Percentiles rank a stretch among this genome's conserved stretches.
phyloP scores from a whole-genome alignment of 2,797 vertebrate species.

The Eospalax fontanierii region DNA sequence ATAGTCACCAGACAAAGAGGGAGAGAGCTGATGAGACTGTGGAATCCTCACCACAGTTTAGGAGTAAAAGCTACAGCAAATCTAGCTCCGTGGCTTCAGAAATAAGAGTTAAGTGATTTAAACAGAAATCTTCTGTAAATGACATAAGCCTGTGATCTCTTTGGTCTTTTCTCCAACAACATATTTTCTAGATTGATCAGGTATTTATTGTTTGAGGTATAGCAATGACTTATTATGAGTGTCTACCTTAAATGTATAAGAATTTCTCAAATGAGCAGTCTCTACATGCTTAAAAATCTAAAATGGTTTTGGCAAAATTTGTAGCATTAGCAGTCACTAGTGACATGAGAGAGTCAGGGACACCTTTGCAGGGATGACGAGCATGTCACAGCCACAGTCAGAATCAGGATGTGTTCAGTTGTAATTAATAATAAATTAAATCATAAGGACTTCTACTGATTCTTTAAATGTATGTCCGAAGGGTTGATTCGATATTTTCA shows the following conservation, averaged over 20 bases:
- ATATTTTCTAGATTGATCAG: constrained; percentile 57
- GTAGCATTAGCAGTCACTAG: not conserved
- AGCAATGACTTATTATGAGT: constrained; percentile 31
- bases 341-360: not conserved
- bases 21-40: not conserved
- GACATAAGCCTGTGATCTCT: not conserved
- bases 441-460: constrained; percentile 12
- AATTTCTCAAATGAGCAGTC: constrained; percentile 49
- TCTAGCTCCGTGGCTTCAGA: constrained; percentile 27
- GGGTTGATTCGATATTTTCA: not conserved
- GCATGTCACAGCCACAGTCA: not conserved
- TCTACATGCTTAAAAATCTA: constrained; percentile 36
- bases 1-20: not conserved
- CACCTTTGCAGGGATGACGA: not conserved
- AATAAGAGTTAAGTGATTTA: constrained; percentile 32
- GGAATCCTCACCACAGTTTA: not conserved
- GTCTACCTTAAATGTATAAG: not conserved
- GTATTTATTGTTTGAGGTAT: constrained; percentile 11
- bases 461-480: not conserved
- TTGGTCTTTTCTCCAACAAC: constrained; percentile 35
- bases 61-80: constrained; percentile 24
- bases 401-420: not conserved
- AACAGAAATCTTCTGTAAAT: constrained; percentile 59
- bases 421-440: not conserved
- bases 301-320: constrained; percentile 23